Evolutionary conservation across 2,113 vertebrate species (phyloP).

Genomic region (Hyperoodon ampullatus): DNA sequence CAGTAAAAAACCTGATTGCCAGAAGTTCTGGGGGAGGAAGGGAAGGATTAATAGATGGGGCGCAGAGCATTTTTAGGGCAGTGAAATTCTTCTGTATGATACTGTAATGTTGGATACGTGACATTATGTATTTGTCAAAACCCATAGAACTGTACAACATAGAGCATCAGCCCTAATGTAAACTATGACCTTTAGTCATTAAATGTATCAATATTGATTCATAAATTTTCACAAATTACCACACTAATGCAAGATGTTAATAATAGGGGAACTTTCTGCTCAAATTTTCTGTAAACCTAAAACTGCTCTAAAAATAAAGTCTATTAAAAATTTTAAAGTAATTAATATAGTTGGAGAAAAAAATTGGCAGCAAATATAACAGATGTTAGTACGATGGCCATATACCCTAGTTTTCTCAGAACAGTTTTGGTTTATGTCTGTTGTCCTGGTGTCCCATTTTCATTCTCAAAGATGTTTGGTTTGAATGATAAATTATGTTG

Average conservation of each 20-base stretch:
- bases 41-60: not conserved
- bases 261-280: not conserved
- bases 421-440: not conserved
- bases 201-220: not conserved
- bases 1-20: not conserved
- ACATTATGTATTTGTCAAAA: constrained; percentile 2
- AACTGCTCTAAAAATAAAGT: not conserved
- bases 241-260: not conserved
- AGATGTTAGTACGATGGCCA: not conserved
- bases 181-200: constrained; percentile 17
- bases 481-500: not conserved
- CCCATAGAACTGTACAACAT: not conserved
- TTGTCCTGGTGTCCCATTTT: not conserved
- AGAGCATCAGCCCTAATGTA: constrained; percentile 20
- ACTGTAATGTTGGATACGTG: not conserved
- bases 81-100: not conserved
- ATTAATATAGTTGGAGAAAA: constrained; percentile 22
- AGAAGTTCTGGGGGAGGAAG: not conserved
- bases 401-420: not conserved
- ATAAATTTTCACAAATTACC: not conserved
- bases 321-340: constrained; percentile 20
- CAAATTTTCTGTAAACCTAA: not conserved
- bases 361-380: not conserved
- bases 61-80: not conserved
- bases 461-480: not conserved